A percentile compares a stretch with the other conserved stretches of the same genome.
These are phyloP conservation scores for Pteromalus puparum DNA, from an alignment of 1,140 invertebrate genomes.

Conservation along the genomic window DNA sequence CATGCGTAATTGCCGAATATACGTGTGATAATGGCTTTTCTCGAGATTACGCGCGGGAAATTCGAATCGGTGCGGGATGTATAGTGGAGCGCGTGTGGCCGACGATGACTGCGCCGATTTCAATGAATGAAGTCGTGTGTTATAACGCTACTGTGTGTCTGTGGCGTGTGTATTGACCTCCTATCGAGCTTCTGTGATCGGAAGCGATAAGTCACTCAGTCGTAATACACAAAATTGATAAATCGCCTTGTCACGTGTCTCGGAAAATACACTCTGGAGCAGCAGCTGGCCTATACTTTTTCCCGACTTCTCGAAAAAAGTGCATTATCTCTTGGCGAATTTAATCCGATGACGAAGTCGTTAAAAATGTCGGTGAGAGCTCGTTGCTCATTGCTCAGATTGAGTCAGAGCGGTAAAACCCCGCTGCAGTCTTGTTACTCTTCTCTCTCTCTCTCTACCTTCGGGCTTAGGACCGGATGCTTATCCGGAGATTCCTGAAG, in stretches of 20 bases:
- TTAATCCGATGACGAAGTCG: background rate
- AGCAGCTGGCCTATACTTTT: background rate
- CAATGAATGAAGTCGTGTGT: background rate
- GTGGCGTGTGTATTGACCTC: slow-evolving; percentile 17
- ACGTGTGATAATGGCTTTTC: background rate
- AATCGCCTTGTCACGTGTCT: slow-evolving; percentile 34
- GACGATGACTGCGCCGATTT: background rate
- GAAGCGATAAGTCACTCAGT: slow-evolving; percentile 11
- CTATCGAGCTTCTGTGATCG: slow-evolving; percentile 7
- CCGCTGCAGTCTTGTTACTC: background rate
- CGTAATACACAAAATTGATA: slow-evolving; percentile 30
- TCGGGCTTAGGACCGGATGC: background rate
- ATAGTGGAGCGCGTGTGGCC: background rate
- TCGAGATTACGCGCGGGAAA: background rate
- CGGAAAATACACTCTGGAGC: background rate
- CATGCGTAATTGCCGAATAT: background rate
- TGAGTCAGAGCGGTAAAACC: slow-evolving; percentile 7
- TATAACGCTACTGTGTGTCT: background rate
- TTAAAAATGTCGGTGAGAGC: background rate
- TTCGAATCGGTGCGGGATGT: too few species aligned
- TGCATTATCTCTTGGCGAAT: background rate
- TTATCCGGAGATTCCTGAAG: background rate
- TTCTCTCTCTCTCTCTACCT: too few species aligned
- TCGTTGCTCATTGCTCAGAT: slow-evolving; percentile 1
- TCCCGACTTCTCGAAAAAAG: too few species aligned